Percentiles rank a stretch among this genome's conserved stretches.
These are phyloP conservation scores for Acromyrmex echinatior DNA, from an alignment of 1,140 invertebrate genomes.

Conservation along the genomic window DNA sequence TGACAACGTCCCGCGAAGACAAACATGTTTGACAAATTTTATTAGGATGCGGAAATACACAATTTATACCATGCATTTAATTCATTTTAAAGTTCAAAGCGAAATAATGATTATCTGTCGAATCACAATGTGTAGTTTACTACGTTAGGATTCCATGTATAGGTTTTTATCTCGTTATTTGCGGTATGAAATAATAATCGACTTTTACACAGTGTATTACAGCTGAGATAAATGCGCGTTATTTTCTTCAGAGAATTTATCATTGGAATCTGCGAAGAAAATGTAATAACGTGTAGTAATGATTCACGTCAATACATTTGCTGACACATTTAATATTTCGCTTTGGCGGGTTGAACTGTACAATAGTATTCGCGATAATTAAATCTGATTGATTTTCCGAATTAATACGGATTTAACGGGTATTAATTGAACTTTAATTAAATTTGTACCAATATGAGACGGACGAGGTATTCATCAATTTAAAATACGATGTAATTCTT, in stretches of 20 bases:
- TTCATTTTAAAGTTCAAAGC: constrained; percentile 5
- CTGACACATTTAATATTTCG: constrained; percentile 54
- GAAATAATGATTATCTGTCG: constrained; percentile 40
- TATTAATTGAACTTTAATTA: constrained; percentile 66
- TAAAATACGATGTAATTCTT: constrained; percentile 63
- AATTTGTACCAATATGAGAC: constrained; percentile 55
- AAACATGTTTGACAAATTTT: constrained; percentile 39
- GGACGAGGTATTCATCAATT: constrained; percentile 50
- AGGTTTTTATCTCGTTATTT: constrained; percentile 50
- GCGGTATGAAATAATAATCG: background rate
- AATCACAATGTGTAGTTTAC: background rate
- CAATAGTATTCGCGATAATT: constrained; percentile 58
- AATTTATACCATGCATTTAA: constrained; percentile 39
- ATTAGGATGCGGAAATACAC: background rate
- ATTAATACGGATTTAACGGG: constrained; percentile 63
- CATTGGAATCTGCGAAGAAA: constrained; percentile 28
- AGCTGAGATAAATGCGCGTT: background rate
- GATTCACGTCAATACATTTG: constrained; percentile 44
- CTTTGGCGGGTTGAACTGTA: constrained; percentile 38
- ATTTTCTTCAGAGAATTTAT: constrained; percentile 30
- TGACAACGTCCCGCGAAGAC: constrained; percentile 11
- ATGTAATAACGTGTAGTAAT: constrained; percentile 53
- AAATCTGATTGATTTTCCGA: constrained; percentile 65
- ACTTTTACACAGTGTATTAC: background rate
- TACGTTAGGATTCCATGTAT: background rate